Percentiles rank a stretch among this genome's conserved stretches.
Evolutionary conservation across 2,113 vertebrate species (phyloP).

Genomic region (Sula dactylatra): DNA sequence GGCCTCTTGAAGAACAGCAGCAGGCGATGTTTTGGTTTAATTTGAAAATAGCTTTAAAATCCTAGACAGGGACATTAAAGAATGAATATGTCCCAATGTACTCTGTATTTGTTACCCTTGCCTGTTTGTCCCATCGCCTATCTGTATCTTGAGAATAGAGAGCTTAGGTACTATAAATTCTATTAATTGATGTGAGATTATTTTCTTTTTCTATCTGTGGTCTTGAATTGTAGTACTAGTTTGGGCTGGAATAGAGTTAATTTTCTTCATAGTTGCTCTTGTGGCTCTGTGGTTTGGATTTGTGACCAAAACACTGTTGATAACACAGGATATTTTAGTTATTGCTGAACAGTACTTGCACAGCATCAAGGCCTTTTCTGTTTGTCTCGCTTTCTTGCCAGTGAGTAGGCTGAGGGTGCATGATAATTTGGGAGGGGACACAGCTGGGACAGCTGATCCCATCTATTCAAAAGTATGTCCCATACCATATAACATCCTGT

Average conservation of each 20-base stretch:
- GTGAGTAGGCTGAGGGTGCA: accelerated
- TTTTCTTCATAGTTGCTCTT: neutral
- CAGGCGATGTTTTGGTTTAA: constrained; percentile 81
- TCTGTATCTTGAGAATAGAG: neutral
- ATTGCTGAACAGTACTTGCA: neutral
- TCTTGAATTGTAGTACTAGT: neutral
- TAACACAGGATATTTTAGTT: neutral
- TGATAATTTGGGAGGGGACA: neutral
- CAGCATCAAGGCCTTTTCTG: neutral
- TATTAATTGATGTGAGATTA: neutral
- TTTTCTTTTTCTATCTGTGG: neutral
- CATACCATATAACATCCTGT: neutral
- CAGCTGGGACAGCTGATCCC: neutral
- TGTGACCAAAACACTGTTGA: neutral
- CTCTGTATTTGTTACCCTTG: neutral
- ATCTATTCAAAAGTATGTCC: neutral
- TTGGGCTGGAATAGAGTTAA: neutral
- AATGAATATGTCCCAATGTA: neutral
- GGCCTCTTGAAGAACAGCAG: constrained; percentile 75
- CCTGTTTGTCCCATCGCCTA: neutral
- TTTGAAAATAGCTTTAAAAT: constrained; percentile 77
- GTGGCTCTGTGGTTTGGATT: neutral
- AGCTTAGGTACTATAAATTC: neutral
- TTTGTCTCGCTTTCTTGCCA: accelerated
- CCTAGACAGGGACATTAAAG: neutral